Evolutionary conservation across 2,113 vertebrate genomes (phyloP).

Genomic region (Sylvia atricapilla): DNA sequence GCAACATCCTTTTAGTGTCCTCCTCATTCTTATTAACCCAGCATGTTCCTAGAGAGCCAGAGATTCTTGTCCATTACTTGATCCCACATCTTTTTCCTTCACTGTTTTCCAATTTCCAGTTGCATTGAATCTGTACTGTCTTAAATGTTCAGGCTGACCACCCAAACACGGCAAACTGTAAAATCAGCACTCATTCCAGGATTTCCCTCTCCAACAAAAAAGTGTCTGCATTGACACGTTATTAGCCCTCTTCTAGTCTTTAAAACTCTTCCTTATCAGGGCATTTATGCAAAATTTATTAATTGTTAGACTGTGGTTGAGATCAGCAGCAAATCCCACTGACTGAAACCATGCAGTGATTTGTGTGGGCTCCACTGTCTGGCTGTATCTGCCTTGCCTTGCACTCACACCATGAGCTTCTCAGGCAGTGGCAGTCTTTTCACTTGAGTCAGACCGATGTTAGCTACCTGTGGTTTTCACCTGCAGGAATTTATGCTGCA

Average conservation of each 20-base stretch:
- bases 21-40: neutral
- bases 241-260: neutral
- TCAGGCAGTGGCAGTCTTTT: neutral
- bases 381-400: neutral
- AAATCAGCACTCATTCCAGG: neutral
- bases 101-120: neutral
- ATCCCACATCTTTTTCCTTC: neutral
- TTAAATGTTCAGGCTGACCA: neutral
- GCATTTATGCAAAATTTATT: neutral
- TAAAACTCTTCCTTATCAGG: neutral
- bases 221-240: neutral
- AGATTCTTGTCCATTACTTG: neutral
- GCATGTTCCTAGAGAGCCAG: neutral
- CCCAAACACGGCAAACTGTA: neutral
- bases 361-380: neutral
- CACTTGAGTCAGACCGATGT: neutral
- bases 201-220: neutral
- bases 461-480: neutral
- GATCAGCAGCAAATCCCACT: neutral
- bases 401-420: neutral
- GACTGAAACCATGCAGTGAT: neutral
- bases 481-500: neutral
- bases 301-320: neutral
- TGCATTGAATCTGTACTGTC: neutral
- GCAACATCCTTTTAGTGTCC: neutral